These are phyloP conservation scores for Halcyon badia DNA, from an alignment of 2,797 vertebrate species.

Conservation along the genomic window DNA sequence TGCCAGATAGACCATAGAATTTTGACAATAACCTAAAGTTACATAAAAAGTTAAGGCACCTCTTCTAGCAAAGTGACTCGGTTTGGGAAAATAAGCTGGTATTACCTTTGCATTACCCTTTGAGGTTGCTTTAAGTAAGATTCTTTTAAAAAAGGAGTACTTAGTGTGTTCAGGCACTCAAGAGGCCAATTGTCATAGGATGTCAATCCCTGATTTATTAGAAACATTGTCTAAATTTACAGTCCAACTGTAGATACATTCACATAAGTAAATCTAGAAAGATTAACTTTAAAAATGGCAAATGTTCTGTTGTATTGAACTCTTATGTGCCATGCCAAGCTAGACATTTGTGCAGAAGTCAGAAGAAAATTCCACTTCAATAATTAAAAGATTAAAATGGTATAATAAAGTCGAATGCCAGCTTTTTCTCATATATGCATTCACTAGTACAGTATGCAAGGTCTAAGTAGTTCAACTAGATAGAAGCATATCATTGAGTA, in stretches of 20 bases:
- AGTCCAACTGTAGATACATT: not conserved
- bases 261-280: not conserved
- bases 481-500: not conserved
- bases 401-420: not conserved
- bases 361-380: not conserved
- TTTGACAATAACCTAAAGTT: not conserved
- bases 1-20: not conserved
- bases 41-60: not conserved
- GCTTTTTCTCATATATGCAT: not conserved
- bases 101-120: not conserved
- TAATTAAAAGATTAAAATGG: not conserved
- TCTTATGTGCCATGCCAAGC: not conserved
- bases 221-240: not conserved
- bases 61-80: not conserved
- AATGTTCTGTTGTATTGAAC: not conserved
- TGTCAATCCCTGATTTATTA: not conserved
- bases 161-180: not conserved
- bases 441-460: not conserved
- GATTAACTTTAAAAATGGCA: not conserved
- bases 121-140: not conserved
- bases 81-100: not conserved
- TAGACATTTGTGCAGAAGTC: not conserved
- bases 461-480: not conserved
- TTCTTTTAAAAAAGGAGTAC: not conserved
- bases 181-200: not conserved